A percentile compares a stretch with the other conserved stretches of the same genome.
Evolutionary conservation across 1,140 invertebrate species (phyloP).

Genomic region (Samia ricini): DNA sequence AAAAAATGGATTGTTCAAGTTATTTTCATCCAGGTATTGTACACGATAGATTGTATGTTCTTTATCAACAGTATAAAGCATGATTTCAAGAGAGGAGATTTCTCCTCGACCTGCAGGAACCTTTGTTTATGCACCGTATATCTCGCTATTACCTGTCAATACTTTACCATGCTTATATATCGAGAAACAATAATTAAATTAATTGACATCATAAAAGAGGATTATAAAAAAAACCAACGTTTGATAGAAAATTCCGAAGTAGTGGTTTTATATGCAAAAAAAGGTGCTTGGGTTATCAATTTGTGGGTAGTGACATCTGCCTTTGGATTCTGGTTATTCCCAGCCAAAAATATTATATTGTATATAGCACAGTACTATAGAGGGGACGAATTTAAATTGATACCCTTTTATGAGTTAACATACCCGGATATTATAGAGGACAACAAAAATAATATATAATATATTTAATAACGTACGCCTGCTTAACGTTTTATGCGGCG

Average conservation of each 20-base stretch:
- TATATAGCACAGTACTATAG: slow-evolving; percentile 26
- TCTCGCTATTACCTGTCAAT: slow-evolving; percentile 30
- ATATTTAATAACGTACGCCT: slow-evolving; percentile 13
- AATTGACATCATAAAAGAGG: slow-evolving; percentile 34
- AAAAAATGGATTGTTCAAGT: slow-evolving; percentile 39
- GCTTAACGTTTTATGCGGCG: slow-evolving; percentile 24
- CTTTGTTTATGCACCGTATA: slow-evolving; percentile 34
- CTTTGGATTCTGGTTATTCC: slow-evolving; percentile 21
- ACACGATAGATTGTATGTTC: slow-evolving; percentile 18
- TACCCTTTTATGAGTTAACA: slow-evolving; percentile 36
- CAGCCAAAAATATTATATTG: slow-evolving; percentile 19
- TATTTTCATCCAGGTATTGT: slow-evolving; percentile 25
- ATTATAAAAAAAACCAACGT: neutral
- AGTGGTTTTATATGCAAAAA: slow-evolving; percentile 29
- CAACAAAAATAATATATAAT: slow-evolving; percentile 25
- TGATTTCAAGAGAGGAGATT: slow-evolving; percentile 39
- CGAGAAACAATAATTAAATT: slow-evolving; percentile 21
- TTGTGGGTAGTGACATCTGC: slow-evolving; percentile 30
- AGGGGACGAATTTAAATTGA: slow-evolving; percentile 28
- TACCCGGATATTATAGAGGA: slow-evolving; percentile 37
- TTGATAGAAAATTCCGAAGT: slow-evolving; percentile 27
- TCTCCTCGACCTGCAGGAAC: slow-evolving; percentile 38
- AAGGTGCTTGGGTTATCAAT: slow-evolving; percentile 24
- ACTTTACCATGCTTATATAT: slow-evolving; percentile 23
- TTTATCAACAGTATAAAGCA: slow-evolving; percentile 31